Conservation (phyloP, 2,797 vertebrate genomes). For the Apodemus agrarius region DNA sequence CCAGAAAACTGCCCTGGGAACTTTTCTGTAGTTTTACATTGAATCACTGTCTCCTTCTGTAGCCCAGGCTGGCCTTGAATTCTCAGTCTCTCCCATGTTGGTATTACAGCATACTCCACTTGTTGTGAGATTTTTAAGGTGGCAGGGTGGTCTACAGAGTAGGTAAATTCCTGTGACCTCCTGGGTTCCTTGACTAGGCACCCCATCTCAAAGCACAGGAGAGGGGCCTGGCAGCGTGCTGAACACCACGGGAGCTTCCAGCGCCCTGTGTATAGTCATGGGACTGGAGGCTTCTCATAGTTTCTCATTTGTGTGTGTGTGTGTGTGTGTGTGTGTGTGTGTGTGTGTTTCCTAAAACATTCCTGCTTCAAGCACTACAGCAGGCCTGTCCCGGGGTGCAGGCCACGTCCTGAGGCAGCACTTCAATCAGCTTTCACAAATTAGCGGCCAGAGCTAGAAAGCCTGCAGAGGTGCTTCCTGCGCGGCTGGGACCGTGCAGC, state of each 20-base stretch:
- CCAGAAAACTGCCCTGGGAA: neutral
- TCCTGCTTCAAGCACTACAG: neutral
- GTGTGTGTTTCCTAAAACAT: conserved; percentile 57
- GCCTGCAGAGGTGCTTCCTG: conserved; percentile 61
- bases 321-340: neutral
- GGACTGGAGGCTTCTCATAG: neutral
- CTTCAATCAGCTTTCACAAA: conserved; percentile 60
- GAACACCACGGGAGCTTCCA: accelerated
- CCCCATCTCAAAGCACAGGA: neutral
- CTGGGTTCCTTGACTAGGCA: neutral
- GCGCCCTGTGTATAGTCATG: accelerated
- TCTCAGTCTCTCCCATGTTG: neutral
- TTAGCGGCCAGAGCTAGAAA: conserved; percentile 44
- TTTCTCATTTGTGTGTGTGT: neutral
- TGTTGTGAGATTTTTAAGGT: neutral
- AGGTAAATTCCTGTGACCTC: neutral
- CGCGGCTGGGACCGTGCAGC: conserved; percentile 58
- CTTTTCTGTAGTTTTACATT: neutral
- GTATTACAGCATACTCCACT: neutral
- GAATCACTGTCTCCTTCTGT: neutral
- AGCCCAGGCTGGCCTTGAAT: neutral
- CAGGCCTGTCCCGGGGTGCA: conserved; percentile 37
- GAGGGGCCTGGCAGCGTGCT: neutral
- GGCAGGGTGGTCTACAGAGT: accelerated
- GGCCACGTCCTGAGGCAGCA: conserved; percentile 67